phyloP scores from a whole-genome alignment of 2,888 invertebrate genomes.

The Drosophila tanythrix region DNA sequence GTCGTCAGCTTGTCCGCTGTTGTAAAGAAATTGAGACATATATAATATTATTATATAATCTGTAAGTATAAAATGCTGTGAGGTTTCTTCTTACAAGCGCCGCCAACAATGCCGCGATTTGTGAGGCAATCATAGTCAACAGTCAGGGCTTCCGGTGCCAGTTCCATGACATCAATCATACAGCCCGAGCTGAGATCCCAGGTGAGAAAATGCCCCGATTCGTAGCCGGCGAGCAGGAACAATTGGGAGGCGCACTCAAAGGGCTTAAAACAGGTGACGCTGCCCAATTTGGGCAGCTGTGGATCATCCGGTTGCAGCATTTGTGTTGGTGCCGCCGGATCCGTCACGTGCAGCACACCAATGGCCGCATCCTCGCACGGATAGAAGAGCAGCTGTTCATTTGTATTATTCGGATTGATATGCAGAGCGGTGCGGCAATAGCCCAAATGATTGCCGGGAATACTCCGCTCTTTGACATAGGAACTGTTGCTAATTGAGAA shows the following conservation, averaged over 20 bases:
- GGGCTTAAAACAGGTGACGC: slow-evolving; percentile 87
- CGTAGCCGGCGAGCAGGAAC: slow-evolving; percentile 89
- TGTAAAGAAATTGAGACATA: background rate
- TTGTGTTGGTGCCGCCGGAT: slow-evolving; percentile 82
- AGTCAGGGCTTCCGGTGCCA: slow-evolving; percentile 89
- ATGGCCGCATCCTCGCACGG: slow-evolving; percentile 87
- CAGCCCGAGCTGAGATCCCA: slow-evolving; percentile 89
- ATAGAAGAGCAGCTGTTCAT: slow-evolving; percentile 87
- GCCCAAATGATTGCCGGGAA: slow-evolving; percentile 88
- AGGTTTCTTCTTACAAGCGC: slow-evolving; percentile 66
- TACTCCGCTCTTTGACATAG: slow-evolving; percentile 87
- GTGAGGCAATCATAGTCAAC: slow-evolving; percentile 89
- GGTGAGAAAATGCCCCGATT: slow-evolving; percentile 89
- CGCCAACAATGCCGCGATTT: slow-evolving; percentile 89
- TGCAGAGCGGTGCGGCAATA: slow-evolving; percentile 88
- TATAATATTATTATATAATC: background rate
- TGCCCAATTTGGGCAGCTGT: slow-evolving; percentile 85
- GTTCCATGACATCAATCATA: slow-evolving; percentile 76
- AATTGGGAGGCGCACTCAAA: slow-evolving; percentile 85
- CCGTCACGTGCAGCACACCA: slow-evolving; percentile 83
- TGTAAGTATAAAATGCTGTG: background rate
- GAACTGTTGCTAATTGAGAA: slow-evolving; percentile 88
- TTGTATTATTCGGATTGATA: slow-evolving; percentile 81
- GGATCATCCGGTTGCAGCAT: slow-evolving; percentile 83
- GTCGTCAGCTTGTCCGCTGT: slow-evolving; percentile 79